Conservation (phyloP, 2,888 invertebrate species). For the Chymomyza fuscimana region DNA sequence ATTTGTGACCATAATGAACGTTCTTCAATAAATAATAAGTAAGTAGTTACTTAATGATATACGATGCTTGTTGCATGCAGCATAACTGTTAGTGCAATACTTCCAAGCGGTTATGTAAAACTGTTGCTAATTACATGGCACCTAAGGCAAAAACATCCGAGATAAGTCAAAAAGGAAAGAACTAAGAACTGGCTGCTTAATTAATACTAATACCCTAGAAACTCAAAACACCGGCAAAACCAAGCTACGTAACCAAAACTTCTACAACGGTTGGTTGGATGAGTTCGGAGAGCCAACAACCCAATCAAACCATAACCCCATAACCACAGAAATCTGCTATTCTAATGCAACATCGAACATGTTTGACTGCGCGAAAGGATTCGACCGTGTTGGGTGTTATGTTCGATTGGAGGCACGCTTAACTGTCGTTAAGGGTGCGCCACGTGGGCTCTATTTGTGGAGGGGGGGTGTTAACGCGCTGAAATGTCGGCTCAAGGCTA, state of each 20-base stretch:
- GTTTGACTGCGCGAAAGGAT: neutral
- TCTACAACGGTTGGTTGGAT: neutral
- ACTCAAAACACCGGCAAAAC: neutral
- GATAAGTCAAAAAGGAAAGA: constrained; percentile 23
- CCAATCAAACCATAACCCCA: too few relatives aligned
- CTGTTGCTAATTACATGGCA: neutral
- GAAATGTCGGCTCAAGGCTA: neutral
- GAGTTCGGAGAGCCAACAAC: neutral
- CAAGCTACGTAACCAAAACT: neutral
- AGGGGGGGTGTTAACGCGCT: neutral
- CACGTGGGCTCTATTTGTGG: constrained; percentile 21
- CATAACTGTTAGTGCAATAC: neutral
- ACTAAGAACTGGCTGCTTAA: neutral
- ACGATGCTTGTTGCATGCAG: constrained; percentile 6
- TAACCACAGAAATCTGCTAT: neutral
- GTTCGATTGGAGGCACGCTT: constrained; percentile 26
- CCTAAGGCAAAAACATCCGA: constrained; percentile 14
- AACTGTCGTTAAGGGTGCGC: constrained; percentile 9
- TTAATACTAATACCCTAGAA: neutral
- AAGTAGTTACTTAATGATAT: neutral
- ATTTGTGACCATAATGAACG: constrained; percentile 39
- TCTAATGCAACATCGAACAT: neutral
- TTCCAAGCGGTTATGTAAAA: neutral
- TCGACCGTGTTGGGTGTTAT: constrained; percentile 18
- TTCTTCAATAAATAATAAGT: constrained; percentile 16